A percentile compares a stretch with the other conserved stretches of the same genome.
Evolutionary conservation across 2,888 invertebrate species (phyloP).

Genomic region (Augochlorella aurata): DNA sequence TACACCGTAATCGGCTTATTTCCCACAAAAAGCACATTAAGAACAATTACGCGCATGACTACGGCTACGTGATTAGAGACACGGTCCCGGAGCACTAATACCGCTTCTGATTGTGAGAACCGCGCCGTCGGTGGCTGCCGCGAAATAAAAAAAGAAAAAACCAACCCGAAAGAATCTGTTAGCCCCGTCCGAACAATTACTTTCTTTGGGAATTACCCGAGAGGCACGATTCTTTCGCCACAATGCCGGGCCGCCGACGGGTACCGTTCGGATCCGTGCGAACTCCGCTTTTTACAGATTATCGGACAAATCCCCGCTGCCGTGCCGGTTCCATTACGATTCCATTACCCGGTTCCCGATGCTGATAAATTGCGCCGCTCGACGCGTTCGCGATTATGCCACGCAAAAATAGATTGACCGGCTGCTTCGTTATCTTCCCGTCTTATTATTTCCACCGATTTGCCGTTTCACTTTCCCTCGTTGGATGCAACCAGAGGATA

Average conservation of each 20-base stretch:
- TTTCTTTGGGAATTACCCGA: slow-evolving; percentile 23
- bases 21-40: slow-evolving; percentile 63
- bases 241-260: slow-evolving; percentile 52
- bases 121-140: slow-evolving; percentile 17
- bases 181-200: slow-evolving; percentile 53
- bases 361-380: no score
- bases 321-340: not conserved
- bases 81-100: slow-evolving; percentile 57
- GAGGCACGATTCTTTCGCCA: not conserved
- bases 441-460: no score
- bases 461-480: no score
- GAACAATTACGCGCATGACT: slow-evolving; percentile 66
- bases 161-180: slow-evolving; percentile 35
- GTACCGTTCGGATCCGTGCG: slow-evolving; percentile 7
- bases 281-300: slow-evolving; percentile 2
- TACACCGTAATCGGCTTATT: slow-evolving; percentile 63
- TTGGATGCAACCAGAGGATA: no score
- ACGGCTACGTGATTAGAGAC: slow-evolving; percentile 65
- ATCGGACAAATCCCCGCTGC: not conserved
- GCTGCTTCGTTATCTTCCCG: no score
- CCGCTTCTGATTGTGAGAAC: slow-evolving; percentile 58
- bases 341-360: no score
- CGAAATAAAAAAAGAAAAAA: not conserved
- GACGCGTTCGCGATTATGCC: no score
- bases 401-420: no score